Evolutionary conservation across 2,888 invertebrate species (phyloP), one percentile per base, ranked within the genome.

Genomic region (Theristus sp.): DNA sequence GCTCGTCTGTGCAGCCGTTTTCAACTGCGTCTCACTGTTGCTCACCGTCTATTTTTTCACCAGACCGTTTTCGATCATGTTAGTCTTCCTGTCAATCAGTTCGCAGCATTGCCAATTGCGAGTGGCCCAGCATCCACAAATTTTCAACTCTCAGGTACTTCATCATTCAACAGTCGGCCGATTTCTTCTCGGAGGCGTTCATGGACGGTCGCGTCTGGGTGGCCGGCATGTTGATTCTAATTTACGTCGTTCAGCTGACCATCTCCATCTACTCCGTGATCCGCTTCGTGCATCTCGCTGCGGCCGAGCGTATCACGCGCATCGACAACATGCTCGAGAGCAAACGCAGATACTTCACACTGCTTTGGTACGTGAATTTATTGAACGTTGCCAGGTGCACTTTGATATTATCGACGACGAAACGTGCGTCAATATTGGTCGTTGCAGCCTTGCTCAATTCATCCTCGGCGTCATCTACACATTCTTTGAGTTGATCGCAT

Each of bases 401-500:
- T 46, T 46, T 46, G 46, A 22, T n/a, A n/a, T n/a, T n/a, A n/a
- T n/a, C n/a, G n/a, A n/a, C n/a, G n/a, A n/a, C n/a, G n/a, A n/a
- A n/a, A n/a, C n/a, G n/a, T n/a, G n/a, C n/a, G n/a, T n/a, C n/a
- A n/a, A n/a, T n/a, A n/a, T n/a, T n/a, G n/a, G n/a, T n/a, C n/a
- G 17, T 55, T 55, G 3, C 57, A 57, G 57, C 57, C n/a, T 22
- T 17, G 25, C 13, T 2, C 57, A 57, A 31, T 20, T 58, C 26
- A 28, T 58, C 22, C 13, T 52, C 24, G 53, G 49, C 58, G n/a
- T 28, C 24, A 2, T 57, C 24, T 60, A 56, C 52, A 28, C 46
- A n/a, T 25, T 60, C 22, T 53, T 60, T 6, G 60, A 60, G 25
- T 24, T 57, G 17, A 26, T 57, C 24, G 54, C 60, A 3, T 59